Percentiles rank a stretch among this genome's conserved stretches.
Conservation (phyloP, 2,888 invertebrate genomes). For the Agapostemon virescens region DNA sequence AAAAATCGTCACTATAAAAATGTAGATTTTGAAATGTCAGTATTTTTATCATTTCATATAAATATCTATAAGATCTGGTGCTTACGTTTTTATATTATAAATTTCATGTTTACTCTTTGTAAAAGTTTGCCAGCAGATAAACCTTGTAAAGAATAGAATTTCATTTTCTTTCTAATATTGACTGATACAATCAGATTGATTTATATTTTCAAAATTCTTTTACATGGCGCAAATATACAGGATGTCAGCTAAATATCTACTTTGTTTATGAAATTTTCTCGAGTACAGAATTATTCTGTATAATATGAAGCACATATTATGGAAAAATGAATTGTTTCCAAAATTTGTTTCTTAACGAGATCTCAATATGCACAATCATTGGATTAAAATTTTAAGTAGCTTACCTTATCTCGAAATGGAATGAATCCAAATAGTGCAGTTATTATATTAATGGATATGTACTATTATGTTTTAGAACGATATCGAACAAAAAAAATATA, state of each 20-base stretch:
- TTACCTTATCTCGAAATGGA: neutral
- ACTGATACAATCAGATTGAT: conserved; percentile 1
- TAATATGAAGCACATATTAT: neutral
- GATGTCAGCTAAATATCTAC: conserved; percentile 1
- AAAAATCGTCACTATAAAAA: conserved; percentile 3
- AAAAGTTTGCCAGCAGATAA: neutral
- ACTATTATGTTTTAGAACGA: neutral
- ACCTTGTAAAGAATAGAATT: conserved; percentile 1
- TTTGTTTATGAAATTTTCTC: neutral
- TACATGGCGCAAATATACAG: neutral
- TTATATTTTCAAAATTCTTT: neutral
- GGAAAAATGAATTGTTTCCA: neutral
- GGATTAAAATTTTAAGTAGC: neutral
- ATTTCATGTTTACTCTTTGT: neutral
- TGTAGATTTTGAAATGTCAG: neutral
- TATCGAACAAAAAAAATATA: neutral
- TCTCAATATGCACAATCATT: neutral
- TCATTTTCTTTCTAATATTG: neutral
- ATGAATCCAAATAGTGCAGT: neutral
- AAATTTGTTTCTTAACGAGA: neutral
- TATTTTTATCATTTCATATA: neutral
- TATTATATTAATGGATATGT: neutral
- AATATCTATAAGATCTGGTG: neutral
- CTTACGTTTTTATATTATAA: neutral
- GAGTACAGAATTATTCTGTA: neutral